Conservation (phyloP, 2,888 invertebrate species). For the Lacanobia wlatinum region DNA sequence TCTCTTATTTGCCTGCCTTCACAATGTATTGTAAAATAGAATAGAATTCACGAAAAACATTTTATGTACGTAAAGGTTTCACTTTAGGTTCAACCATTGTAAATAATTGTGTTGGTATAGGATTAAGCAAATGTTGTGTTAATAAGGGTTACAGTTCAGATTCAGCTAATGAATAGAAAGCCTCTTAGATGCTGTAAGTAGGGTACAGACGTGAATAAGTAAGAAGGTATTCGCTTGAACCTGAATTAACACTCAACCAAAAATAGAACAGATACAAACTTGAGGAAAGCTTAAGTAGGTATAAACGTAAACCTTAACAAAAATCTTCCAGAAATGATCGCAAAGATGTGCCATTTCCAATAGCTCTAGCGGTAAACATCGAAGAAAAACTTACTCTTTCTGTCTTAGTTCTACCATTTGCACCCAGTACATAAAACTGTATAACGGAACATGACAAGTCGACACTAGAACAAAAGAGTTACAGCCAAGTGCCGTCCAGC, state of each 20-base stretch:
- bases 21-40: constrained; percentile 13
- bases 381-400: neutral
- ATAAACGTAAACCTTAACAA: neutral
- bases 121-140: constrained; percentile 16
- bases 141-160: constrained; percentile 27
- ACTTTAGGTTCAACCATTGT: constrained; percentile 6
- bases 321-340: neutral
- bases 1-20: constrained; percentile 4
- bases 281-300: neutral
- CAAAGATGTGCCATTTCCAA: neutral
- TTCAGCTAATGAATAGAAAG: constrained; percentile 44
- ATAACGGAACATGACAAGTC: constrained; percentile 19
- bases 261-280: neutral
- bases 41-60: neutral
- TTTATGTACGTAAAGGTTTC: neutral
- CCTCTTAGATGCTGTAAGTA: constrained; percentile 24
- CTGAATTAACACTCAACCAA: constrained; percentile 1
- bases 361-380: neutral
- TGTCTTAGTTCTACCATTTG: neutral
- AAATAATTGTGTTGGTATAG: constrained; percentile 12
- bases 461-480: constrained; percentile 31
- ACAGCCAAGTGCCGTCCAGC: constrained; percentile 10
- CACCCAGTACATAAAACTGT: neutral
- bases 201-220: constrained; percentile 27
- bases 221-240: constrained; percentile 10